Percentiles rank a stretch among this genome's conserved stretches.
Evolutionary conservation across 2,888 invertebrate species (phyloP).

Genomic region (Callyntrura guangdongensis): DNA sequence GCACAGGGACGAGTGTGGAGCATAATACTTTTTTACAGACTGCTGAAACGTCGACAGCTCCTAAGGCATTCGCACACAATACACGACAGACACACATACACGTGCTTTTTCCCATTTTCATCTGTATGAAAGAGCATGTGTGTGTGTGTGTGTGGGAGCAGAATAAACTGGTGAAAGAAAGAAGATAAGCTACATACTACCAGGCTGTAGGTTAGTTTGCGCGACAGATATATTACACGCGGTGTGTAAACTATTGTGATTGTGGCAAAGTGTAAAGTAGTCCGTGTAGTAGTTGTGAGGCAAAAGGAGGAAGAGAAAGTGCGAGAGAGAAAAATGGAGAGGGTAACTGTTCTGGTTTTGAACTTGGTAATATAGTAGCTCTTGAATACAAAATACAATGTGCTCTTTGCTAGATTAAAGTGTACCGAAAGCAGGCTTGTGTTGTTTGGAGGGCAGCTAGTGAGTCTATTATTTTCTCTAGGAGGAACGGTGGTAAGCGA

Average conservation of each 20-base stretch:
- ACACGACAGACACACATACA: conserved; percentile 43
- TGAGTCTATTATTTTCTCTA: background rate
- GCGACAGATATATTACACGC: conserved; percentile 28
- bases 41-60: conserved; percentile 78
- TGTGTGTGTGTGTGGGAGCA: background rate
- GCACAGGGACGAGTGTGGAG: conserved; percentile 48
- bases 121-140: conserved; percentile 35
- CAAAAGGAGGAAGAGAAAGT: background rate
- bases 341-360: conserved; percentile 12
- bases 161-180: conserved; percentile 1
- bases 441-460: background rate
- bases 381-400: conserved; percentile 21
- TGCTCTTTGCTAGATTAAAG: conserved; percentile 32
- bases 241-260: background rate
- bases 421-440: background rate
- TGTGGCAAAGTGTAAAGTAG: background rate
- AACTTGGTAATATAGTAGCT: background rate
- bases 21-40: conserved; percentile 76
- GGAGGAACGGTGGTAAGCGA: background rate
- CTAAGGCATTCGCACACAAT: conserved; percentile 13
- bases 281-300: background rate
- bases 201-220: background rate
- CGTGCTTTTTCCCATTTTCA: conserved; percentile 72
- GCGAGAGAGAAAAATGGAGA: background rate
- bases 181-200: conserved; percentile 4